Base-by-base conservation (phyloP, 1,140 invertebrate genomes). In the Diorhabda elongata region DNA sequence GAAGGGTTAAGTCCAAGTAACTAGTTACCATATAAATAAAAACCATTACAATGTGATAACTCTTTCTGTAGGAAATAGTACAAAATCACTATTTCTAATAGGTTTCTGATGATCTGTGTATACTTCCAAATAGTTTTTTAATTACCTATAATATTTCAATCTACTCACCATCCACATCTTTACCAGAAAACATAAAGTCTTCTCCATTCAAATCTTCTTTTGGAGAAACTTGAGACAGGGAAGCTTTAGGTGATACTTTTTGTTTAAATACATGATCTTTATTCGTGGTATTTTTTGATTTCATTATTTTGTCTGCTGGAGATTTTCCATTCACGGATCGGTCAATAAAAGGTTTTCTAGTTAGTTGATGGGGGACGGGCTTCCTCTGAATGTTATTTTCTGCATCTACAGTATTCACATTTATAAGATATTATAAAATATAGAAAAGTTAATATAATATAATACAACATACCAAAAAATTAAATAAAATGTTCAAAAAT, bases 271-370 rank as follows among this genome's bases (percentile, higher is more conserved):
- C 4, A 11, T 9, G 41, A 9, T 56, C 59, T 57, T 62, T 61
- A 62, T 7, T n/a, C 44, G 8, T 43, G 26, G 58, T 4, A 52
- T 45, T n/a, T 8, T 66, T 65, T 42, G 69, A n/a, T 71, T 72
- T 74, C 26, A 43, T 66, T 52, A 44, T 71, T 11, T 47, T 64
- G n/a, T 61, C 44, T 56, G 66, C 63, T 6, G 73, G 71, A 11
- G 73, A 61, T 45, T 69, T 66, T 8, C 67, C 68, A 59, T 74
- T 74, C 3, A 74, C 69, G 11, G 69, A 58, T 58, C 65, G 58
- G 67, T 74, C 73, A 26, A 69, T 56, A 67, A 74, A 73, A 8
- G 73, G 73, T 67, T 71, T 72, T 62, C 73, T 63, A 44, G 68
- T 41, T 57, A 67, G 44, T 41, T 58, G 52, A 56, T 69, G 66